These are phyloP conservation scores for Anas capensis DNA, from an alignment of 2,797 vertebrate species.

Conservation along the genomic window DNA sequence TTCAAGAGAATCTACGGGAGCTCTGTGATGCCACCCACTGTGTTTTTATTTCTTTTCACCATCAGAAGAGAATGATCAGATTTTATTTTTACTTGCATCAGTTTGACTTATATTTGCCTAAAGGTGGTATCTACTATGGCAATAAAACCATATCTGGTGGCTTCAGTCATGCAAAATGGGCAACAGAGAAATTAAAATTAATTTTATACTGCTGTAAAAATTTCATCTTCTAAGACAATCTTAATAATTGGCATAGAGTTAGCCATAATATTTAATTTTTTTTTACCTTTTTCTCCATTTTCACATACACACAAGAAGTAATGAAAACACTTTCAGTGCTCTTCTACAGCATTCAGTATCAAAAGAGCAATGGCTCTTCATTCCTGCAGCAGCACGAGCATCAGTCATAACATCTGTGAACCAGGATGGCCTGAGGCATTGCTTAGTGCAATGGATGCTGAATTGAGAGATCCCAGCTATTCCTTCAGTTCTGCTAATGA, in stretches of 20 bases:
- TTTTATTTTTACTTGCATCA: neutral
- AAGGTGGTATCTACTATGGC: neutral
- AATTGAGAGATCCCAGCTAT: neutral
- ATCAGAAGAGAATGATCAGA: neutral
- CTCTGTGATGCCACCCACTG: neutral
- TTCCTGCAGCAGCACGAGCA: neutral
- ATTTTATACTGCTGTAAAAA: neutral
- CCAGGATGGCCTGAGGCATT: neutral
- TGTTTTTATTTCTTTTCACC: neutral
- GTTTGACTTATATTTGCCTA: neutral
- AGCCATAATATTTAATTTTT: neutral
- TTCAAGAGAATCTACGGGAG: constrained; percentile 15
- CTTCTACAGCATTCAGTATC: neutral
- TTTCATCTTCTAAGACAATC: neutral
- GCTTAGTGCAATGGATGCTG: neutral
- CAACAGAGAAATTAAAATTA: neutral
- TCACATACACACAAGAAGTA: neutral
- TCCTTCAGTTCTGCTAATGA: neutral
- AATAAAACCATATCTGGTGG: neutral
- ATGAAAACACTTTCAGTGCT: neutral
- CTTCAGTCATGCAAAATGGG: neutral
- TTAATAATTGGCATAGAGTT: neutral
- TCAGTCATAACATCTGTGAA: neutral
- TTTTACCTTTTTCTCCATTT: neutral
- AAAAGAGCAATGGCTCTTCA: neutral